Conservation (phyloP, 2,113 vertebrate species). For the Limanda limanda region DNA sequence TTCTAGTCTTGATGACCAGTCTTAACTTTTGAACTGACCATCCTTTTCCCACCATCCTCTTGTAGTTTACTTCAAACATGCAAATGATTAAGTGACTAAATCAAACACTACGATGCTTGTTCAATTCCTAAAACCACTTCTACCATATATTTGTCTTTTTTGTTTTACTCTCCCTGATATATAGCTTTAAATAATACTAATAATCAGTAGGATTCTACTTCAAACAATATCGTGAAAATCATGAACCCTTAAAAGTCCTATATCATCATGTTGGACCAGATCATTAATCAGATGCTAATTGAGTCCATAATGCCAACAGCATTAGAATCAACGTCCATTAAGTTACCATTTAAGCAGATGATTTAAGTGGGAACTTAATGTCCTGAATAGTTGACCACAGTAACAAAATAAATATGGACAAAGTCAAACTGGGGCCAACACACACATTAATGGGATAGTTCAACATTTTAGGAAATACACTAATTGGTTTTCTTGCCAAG, state of each 20-base stretch:
- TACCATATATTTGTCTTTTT: background rate
- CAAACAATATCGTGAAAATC: constrained; percentile 1
- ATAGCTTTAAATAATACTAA: background rate
- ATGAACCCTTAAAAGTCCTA: constrained; percentile 14
- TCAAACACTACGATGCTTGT: background rate
- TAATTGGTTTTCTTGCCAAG: background rate
- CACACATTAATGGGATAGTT: background rate
- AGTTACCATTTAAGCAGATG: too few species aligned
- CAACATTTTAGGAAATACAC: too few species aligned
- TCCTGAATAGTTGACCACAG: background rate
- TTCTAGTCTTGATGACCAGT: too few species aligned
- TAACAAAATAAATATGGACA: background rate
- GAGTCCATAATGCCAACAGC: background rate
- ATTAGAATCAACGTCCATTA: background rate
- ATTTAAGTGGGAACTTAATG: background rate
- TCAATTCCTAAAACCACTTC: background rate
- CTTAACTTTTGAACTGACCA: too few species aligned
- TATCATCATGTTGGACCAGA: constrained; percentile 1
- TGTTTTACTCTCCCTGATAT: constrained; percentile 9
- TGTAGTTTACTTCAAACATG: background rate
- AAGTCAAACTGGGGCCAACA: constrained; percentile 30
- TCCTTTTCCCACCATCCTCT: constrained; percentile 9
- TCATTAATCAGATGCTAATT: background rate
- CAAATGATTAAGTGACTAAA: background rate
- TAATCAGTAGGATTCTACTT: background rate